Conservation (phyloP, 2,888 invertebrate species). For the Coenonympha arcania region DNA sequence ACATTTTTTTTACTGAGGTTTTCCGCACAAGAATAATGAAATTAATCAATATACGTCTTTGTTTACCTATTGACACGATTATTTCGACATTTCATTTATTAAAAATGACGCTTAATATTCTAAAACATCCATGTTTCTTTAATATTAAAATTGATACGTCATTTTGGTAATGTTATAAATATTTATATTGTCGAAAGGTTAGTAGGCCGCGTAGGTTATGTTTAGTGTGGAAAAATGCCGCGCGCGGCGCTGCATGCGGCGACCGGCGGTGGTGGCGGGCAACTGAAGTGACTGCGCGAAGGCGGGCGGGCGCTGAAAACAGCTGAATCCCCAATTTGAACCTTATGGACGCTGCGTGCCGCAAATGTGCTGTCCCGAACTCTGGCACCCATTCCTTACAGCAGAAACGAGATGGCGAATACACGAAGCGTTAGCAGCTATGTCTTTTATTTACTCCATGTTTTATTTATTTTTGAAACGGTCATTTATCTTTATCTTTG, state of each 20-base stretch:
- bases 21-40: slow-evolving; percentile 21
- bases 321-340: slow-evolving; percentile 1
- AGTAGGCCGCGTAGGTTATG: slow-evolving; percentile 58
- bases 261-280: slow-evolving; percentile 52
- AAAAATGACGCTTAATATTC: slow-evolving; percentile 23
- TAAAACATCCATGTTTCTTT: slow-evolving; percentile 2
- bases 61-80: slow-evolving; percentile 47
- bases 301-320: slow-evolving; percentile 48
- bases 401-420: slow-evolving; percentile 23
- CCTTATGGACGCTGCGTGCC: slow-evolving; percentile 20
- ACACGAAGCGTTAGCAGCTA: slow-evolving; percentile 8
- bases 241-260: slow-evolving; percentile 59
- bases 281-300: slow-evolving; percentile 58
- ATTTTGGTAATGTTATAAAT: slow-evolving; percentile 6
- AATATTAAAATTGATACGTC: slow-evolving; percentile 1
- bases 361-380: slow-evolving; percentile 30
- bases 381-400: slow-evolving; percentile 18
- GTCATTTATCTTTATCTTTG: not conserved
- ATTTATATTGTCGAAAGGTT: slow-evolving; percentile 20
- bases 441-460: slow-evolving; percentile 7
- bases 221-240: slow-evolving; percentile 44
- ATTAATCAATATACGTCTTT: slow-evolving; percentile 61
- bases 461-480: slow-evolving; percentile 7
- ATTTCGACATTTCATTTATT: slow-evolving; percentile 30
- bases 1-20: slow-evolving; percentile 4